A percentile compares a stretch with the other conserved stretches of the same genome.
Evolutionary conservation across 2,113 vertebrate genomes (phyloP).

Genomic region (Poecile atricapillus): DNA sequence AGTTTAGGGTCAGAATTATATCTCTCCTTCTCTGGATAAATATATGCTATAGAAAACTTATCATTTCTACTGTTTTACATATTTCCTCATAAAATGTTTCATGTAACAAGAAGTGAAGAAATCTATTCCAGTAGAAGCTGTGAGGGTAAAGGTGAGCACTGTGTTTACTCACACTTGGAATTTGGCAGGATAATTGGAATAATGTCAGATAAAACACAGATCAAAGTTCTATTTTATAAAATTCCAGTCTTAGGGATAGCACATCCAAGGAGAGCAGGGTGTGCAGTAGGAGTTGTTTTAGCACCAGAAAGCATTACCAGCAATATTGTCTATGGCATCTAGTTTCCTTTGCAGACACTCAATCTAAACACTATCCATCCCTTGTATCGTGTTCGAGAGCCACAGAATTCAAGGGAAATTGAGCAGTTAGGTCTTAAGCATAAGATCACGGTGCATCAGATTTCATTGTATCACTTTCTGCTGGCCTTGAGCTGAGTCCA

Average conservation of each 20-base stretch:
- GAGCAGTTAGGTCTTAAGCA: not conserved
- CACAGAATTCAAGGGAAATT: not conserved
- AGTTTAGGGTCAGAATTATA: not conserved
- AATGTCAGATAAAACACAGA: slow-evolving; percentile 16
- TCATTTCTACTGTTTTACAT: not conserved
- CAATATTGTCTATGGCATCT: not conserved
- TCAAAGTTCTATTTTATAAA: not conserved
- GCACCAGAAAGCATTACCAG: not conserved
- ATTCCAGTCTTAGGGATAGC: not conserved
- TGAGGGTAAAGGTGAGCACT: not conserved
- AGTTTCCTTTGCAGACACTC: not conserved
- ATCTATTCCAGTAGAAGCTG: not conserved
- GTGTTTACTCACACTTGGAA: slow-evolving; percentile 29
- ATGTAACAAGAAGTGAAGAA: not conserved
- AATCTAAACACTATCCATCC: not conserved
- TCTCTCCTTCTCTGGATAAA: not conserved
- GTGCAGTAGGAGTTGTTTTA: not conserved
- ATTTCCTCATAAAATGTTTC: not conserved
- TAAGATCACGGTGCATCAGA: not conserved
- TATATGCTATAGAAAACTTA: not conserved
- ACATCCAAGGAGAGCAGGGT: not conserved
- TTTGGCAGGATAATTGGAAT: slow-evolving; percentile 29
- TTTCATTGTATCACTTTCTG: slow-evolving; percentile 2
- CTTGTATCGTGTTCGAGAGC: not conserved
- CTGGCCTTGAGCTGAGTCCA: not conserved